A percentile compares a stretch with the other conserved stretches of the same genome.
These are phyloP conservation scores for Caenorhabditis auriculariae DNA, from an alignment of 2,888 invertebrate genomes.

Conservation along the genomic window DNA sequence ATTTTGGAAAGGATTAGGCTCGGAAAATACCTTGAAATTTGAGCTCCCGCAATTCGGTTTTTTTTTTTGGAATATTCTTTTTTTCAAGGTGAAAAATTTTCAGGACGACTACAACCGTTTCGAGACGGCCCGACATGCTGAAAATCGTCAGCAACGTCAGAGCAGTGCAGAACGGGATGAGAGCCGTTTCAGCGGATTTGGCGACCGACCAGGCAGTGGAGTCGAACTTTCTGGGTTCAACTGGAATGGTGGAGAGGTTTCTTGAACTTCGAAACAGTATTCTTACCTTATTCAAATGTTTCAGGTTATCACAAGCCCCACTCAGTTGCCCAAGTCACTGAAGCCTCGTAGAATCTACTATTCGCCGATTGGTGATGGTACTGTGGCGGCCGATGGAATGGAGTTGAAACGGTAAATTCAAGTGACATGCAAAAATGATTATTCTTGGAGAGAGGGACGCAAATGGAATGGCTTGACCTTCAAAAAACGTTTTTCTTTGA, in stretches of 20 bases:
- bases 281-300: not conserved
- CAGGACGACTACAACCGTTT: conserved; percentile 62
- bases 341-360: conserved; percentile 59
- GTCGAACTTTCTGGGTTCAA: conserved; percentile 53
- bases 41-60: conserved; percentile 18
- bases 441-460: too few species aligned
- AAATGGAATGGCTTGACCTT: too few species aligned
- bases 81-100: too few species aligned
- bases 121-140: conserved; percentile 50
- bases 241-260: conserved; percentile 61
- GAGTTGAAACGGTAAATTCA: conserved; percentile 51
- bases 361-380: conserved; percentile 60
- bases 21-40: not conserved
- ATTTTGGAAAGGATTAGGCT: conserved; percentile 17
- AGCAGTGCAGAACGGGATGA: conserved; percentile 38
- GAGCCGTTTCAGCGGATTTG: conserved; percentile 58
- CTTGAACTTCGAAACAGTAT: not conserved
- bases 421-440: too few species aligned
- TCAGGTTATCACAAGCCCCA: conserved; percentile 52
- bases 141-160: conserved; percentile 8
- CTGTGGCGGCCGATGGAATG: conserved; percentile 59
- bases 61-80: too few species aligned
- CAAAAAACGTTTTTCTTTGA: too few species aligned
- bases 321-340: conserved; percentile 43
- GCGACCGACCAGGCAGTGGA: conserved; percentile 59